Conservation (phyloP, 2,888 invertebrate species). For the Tenthredo mesomela region DNA sequence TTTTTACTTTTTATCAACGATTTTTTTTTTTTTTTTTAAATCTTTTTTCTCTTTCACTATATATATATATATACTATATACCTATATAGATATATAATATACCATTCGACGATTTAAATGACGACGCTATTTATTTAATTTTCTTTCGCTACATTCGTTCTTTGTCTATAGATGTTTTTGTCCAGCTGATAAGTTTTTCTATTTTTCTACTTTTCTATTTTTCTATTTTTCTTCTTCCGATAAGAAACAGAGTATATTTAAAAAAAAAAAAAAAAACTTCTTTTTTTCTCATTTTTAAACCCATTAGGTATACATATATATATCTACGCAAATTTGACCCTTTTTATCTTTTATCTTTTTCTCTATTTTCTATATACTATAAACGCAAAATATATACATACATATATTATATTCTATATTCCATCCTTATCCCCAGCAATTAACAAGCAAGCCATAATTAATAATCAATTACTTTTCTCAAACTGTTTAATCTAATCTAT, state of each 20-base stretch:
- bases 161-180: conserved; percentile 5
- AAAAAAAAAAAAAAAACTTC: neutral
- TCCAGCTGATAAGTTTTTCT: neutral
- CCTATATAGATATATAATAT: too few species aligned
- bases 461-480: conserved; percentile 52
- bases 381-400: conserved; percentile 40
- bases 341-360: neutral
- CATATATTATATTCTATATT: conserved; percentile 57
- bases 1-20: neutral
- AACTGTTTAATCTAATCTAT: conserved; percentile 56
- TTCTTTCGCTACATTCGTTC: neutral
- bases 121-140: neutral
- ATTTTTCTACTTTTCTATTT: neutral
- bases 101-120: neutral
- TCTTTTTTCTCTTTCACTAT: neutral
- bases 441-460: conserved; percentile 43
- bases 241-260: neutral
- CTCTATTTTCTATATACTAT: neutral
- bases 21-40: neutral
- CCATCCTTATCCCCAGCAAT: conserved; percentile 49
- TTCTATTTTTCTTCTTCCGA: too few species aligned
- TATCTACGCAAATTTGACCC: neutral
- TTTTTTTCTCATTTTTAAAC: neutral
- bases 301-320: too few species aligned
- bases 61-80: neutral